Evolutionary conservation across 2,888 invertebrate genomes (phyloP).

Genomic region (Apocheima hispidaria): DNA sequence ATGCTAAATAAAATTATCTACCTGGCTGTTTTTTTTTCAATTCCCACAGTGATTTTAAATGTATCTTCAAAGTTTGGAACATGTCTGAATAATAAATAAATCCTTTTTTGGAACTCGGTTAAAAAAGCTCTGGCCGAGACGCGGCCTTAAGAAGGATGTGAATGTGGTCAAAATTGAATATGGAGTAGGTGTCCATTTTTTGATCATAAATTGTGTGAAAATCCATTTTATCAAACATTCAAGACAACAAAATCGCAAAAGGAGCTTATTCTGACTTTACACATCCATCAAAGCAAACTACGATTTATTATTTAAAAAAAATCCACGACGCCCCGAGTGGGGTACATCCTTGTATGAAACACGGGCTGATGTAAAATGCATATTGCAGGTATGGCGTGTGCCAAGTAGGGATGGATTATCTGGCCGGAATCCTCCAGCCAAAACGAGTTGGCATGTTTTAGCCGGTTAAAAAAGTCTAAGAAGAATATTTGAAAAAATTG

Average conservation of each 20-base stretch:
- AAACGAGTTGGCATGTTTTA: background rate
- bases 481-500: no score
- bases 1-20: no score
- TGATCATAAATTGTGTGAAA: background rate
- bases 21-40: no score
- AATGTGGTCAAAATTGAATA: no score
- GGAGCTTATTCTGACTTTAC: constrained; percentile 3
- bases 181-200: no score
- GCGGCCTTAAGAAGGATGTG: no score
- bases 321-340: constrained; percentile 22
- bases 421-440: constrained; percentile 8
- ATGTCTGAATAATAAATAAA: no score
- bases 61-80: no score
- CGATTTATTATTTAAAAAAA: constrained; percentile 37
- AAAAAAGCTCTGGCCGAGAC: background rate
- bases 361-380: constrained; percentile 69
- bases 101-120: background rate
- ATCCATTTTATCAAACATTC: constrained; percentile 4
- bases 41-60: no score
- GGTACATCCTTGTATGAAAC: constrained; percentile 41
- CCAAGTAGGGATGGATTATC: constrained; percentile 25
- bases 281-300: constrained; percentile 35
- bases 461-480: background rate
- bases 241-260: constrained; percentile 17
- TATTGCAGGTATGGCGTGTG: constrained; percentile 61